These are phyloP conservation scores for Lepus europaeus DNA, from an alignment of 2,113 vertebrate species.

Conservation along the genomic window DNA sequence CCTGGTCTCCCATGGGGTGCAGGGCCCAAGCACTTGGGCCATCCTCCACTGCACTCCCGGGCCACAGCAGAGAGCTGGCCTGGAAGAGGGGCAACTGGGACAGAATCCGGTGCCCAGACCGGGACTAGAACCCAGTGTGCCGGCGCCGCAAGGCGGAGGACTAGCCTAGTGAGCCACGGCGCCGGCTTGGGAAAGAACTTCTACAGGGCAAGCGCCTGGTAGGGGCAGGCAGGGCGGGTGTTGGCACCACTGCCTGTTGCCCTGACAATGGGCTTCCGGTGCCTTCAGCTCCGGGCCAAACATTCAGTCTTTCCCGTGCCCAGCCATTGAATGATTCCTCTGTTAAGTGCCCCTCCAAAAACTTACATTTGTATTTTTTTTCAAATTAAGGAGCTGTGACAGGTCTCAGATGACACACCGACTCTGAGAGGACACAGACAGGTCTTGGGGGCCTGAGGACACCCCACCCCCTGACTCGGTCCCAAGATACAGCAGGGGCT, in stretches of 20 bases:
- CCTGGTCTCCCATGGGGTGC: too few species aligned
- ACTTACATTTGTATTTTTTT: not conserved
- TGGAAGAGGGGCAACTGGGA: too few species aligned
- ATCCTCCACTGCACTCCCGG: too few species aligned
- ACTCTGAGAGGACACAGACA: not conserved
- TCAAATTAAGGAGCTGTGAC: not conserved
- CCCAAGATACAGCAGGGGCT: fast-evolving
- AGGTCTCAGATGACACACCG: not conserved
- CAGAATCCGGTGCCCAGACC: too few species aligned
- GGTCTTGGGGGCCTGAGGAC: not conserved
- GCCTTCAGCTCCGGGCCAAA: not conserved
- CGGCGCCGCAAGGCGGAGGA: too few species aligned
- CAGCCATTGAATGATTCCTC: not conserved
- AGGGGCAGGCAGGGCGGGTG: too few species aligned
- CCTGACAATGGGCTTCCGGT: not conserved
- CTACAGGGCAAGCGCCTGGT: not conserved
- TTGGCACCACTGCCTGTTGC: not conserved
- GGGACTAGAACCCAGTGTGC: too few species aligned
- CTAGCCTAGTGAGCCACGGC: too few species aligned
- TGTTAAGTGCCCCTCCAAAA: not conserved
- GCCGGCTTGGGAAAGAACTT: not conserved
- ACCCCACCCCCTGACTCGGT: not conserved
- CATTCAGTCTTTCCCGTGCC: not conserved
- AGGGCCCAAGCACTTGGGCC: too few species aligned
- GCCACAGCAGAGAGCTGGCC: too few species aligned